Base-by-base conservation (phyloP, 2,113 vertebrate species). In the Anhinga rufa region DNA sequence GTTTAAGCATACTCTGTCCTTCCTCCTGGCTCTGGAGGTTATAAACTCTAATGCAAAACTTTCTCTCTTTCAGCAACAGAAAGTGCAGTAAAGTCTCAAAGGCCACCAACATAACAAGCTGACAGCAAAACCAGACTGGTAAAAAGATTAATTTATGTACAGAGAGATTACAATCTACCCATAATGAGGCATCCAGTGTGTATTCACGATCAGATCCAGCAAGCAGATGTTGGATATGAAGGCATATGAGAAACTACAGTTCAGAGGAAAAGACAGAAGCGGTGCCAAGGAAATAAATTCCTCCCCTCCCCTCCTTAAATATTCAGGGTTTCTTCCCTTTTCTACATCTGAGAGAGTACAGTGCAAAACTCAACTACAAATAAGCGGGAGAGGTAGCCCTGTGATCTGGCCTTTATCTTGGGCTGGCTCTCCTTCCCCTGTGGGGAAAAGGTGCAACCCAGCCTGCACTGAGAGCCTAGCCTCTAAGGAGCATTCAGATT, bases 41-140 rank as follows among this genome's bases (percentile, higher is more conserved):
- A 48, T 29, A 44, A 55, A 52, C 52, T 62, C 60, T 36, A 88
- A 76, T 48, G 46, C 31, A 91, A 92, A 91, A 61, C 51, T 70
- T 74, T 70, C 54, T 82, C 46, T 64, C 38, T 92, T 93, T 88
- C 87, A 79, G 69, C 75, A 85, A n/a, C 24, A 70, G 51, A 92
- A 69, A 58, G 36, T 38, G 46, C 52, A 86, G 65, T 62, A 82
- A 71, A 62, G 51, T 85, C 77, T 94, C 77, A 89, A 87, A 96
- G 66, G 82, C 78, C 78, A 93, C 81, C 88, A 96, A 89, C 66
- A 52, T 26, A 69, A 92, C 31, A 91, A 88, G n/a, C 26, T 83
- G 92, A 90, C 70, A 90, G 85, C 40, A 89, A 82, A 84, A 46
- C 16, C 74, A 88, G 54, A 62, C 65, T 88, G 65, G 62, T 91